Evolutionary conservation across 2,888 invertebrate genomes (phyloP), one percentile per base, ranked within the genome.

Genomic region (Chloromyia formosa): DNA sequence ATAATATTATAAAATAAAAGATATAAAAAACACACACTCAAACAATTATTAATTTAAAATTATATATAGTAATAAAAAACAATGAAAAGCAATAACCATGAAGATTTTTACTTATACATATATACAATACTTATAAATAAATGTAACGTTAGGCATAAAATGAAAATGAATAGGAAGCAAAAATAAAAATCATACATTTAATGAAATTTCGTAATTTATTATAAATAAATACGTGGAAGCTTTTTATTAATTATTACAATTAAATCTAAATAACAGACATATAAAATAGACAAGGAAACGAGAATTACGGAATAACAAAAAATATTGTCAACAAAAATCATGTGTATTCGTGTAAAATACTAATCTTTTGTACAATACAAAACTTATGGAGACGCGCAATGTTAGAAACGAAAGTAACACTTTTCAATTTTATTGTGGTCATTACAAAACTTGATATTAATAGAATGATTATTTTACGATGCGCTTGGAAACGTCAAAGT

Each of bases 1-100:
- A 66, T 16, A 16, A 16, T 85, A 85, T 49, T 66, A 49, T 66
- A 18, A 66, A 73, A 61, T 61, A 69, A 76, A 60, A 12, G 53
- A 74, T n/a, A n/a, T n/a, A n/a, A n/a, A n/a, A n/a, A n/a, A n/a
- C n/a, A n/a, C n/a, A n/a, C n/a, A n/a, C n/a, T n/a, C n/a, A 74
- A 49, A 61, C 49, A 73, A 75, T 22, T 56, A 40, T 56, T 27
- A 53, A 56, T 71, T 71, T 49, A 42, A 64, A 9, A 42, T 42
- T 64, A 45, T 42, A 64, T 10, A 42, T 68, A 64, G 56, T 66
- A 64, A 72, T 58, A 68, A 76, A 76, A 35, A 72, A 76, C 73
- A 73, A 64, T 68, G 73, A 75, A 62, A 75, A 77, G 77, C 77
- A 77, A 77, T 77, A 77, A 77, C 69, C 75, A 76, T 74, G 77